Conservation (phyloP, 2,797 vertebrate species). For the Sebastes oblongus region DNA sequence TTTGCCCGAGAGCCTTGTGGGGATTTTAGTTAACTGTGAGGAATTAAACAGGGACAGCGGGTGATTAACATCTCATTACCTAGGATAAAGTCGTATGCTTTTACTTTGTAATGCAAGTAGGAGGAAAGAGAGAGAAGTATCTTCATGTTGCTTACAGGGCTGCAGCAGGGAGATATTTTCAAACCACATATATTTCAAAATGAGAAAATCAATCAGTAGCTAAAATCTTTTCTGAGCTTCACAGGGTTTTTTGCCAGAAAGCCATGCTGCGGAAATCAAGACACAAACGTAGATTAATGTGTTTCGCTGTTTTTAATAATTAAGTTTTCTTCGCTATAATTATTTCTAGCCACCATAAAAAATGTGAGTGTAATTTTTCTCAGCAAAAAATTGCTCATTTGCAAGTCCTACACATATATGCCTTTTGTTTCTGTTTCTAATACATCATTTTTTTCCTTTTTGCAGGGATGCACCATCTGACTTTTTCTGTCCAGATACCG, state of each 20-base stretch:
- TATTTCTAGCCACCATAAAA: neutral
- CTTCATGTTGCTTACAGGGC: neutral
- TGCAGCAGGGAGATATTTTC: neutral
- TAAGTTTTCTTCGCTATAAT: neutral
- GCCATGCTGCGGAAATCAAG: neutral
- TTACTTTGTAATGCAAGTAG: neutral
- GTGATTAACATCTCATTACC: slow-evolving; percentile 36
- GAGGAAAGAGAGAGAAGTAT: neutral
- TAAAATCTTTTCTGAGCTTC: neutral
- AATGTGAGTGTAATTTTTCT: neutral
- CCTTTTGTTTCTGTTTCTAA: neutral
- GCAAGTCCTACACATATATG: neutral
- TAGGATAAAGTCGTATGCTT: neutral
- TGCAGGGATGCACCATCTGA: neutral
- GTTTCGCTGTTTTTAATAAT: neutral
- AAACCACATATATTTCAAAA: neutral
- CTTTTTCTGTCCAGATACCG: too few relatives aligned
- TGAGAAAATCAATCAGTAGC: neutral
- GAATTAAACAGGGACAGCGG: slow-evolving; percentile 10
- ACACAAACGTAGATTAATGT: neutral
- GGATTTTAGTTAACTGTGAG: slow-evolving; percentile 30
- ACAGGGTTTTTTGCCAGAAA: neutral
- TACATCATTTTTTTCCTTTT: neutral
- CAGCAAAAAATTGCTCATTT: neutral
- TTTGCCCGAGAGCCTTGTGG: neutral